Evolutionary conservation across 2,888 invertebrate genomes (phyloP), one percentile per base, ranked within the genome.

Genomic region (Ecdyonurus torrentis): DNA sequence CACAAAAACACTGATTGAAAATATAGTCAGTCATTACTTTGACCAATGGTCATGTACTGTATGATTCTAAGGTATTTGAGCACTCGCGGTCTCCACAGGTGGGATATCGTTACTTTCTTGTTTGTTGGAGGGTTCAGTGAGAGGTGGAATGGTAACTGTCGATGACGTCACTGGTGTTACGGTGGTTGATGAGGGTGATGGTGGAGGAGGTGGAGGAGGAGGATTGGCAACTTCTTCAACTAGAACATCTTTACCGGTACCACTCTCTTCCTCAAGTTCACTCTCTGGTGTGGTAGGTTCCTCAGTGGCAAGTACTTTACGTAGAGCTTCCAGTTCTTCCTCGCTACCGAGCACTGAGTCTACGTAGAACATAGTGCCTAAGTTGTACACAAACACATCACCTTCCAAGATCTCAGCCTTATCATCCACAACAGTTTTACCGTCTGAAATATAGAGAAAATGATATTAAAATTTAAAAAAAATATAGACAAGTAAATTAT

Each of bases 301-400:
- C 7, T 10, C 55, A 5, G 22, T 22, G n/a, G 22, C 10, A 7
- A 22, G 19, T 7, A 20, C 55, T 18, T 7, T 20, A 55, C n/a
- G n/a, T 7, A 55, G 55, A 5, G 10, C 22, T 18, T 7, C 5
- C 19, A 55, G 55, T n/a, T 55, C 15, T 7, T 66, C 65, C 23
- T 67, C 66, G 1, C 66, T 74, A 70, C 81, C 82, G 5, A 83
- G 72, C 63, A 83, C 78, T 68, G 79, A 79, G 69, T 83, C 80
- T 64, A 83, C 77, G 69, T 80, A 82, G 71, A 81, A 83, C 81
- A 83, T 82, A 64, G 82, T 83, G 59, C 83, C 83, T 67, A 83
- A 71, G 71, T 83, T 83, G 71, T 83, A 83, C 52, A 83, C 82
- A 69, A 82, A 83, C 23, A 82, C 78, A 72, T 83, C 82, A 68